These are phyloP conservation scores for Hirundo rustica DNA, from an alignment of 2,797 vertebrate species.

Conservation along the genomic window DNA sequence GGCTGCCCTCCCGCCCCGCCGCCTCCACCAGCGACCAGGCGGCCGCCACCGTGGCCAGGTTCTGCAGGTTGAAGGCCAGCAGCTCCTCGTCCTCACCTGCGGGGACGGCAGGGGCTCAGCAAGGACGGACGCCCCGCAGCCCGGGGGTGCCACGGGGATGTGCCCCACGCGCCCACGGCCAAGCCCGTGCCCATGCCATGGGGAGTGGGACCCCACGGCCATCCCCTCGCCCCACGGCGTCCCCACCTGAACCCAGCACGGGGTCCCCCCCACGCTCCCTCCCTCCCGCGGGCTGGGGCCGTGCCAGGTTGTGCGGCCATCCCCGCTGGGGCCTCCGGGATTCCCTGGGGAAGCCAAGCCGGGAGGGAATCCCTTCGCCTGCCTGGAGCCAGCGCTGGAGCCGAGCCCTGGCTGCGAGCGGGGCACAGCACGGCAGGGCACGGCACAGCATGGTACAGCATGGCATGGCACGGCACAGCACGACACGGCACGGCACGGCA, in stretches of 20 bases:
- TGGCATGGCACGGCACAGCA: too few relatives aligned
- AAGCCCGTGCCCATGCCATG: rapidly evolving
- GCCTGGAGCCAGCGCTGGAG: slow-evolving; percentile 43
- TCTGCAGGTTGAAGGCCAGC: slow-evolving; percentile 89
- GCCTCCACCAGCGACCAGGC: slow-evolving; percentile 90
- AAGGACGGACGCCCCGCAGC: rapidly evolving
- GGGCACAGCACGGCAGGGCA: not conserved
- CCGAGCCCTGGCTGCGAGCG: not conserved
- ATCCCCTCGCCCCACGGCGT: rapidly evolving
- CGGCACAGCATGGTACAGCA: rapidly evolving
- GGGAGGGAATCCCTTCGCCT: slow-evolving; percentile 27
- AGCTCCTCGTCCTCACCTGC: slow-evolving; percentile 82
- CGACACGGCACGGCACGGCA: too few relatives aligned
- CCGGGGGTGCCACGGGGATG: not conserved
- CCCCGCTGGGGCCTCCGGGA: slow-evolving; percentile 21
- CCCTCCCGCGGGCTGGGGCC: not conserved
- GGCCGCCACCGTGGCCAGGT: slow-evolving; percentile 89
- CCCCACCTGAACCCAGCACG: not conserved
- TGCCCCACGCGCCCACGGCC: not conserved
- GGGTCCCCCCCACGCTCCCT: rapidly evolving
- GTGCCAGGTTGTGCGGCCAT: not conserved
- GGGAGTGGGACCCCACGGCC: not conserved
- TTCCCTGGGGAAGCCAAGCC: slow-evolving; percentile 45
- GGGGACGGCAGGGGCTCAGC: not conserved
- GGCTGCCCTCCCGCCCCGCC: slow-evolving; percentile 68